Percentiles rank a stretch among this genome's conserved stretches.
Conservation (phyloP, 2,113 vertebrate species). For the Tragelaphus imberbis region DNA sequence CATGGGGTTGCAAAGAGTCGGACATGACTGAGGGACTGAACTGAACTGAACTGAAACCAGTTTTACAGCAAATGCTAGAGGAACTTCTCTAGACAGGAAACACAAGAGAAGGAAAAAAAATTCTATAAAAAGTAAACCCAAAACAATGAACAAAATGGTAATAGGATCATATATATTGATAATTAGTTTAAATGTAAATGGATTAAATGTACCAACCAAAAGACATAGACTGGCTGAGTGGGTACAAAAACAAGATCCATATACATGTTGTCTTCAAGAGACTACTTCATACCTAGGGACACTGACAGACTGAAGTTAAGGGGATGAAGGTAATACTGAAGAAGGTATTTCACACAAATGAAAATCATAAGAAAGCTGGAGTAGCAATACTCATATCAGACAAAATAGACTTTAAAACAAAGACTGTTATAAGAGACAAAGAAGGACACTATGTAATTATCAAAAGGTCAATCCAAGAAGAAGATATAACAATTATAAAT, state of each 20-base stretch:
- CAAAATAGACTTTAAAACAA: background rate
- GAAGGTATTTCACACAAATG: background rate
- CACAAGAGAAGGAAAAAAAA: background rate
- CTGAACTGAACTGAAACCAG: background rate
- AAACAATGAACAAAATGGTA: background rate
- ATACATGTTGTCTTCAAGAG: background rate
- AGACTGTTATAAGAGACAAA: background rate
- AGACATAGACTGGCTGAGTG: background rate
- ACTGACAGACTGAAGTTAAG: background rate
- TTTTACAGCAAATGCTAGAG: background rate
- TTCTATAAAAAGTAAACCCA: background rate
- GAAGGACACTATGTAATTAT: background rate
- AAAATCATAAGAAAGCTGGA: background rate
- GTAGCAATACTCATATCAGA: background rate
- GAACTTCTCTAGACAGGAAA: background rate
- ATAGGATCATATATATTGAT: background rate
- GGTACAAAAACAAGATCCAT: background rate
- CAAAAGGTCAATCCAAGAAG: background rate
- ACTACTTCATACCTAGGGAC: background rate
- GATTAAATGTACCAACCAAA: background rate
- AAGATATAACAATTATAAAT: background rate
- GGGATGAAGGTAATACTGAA: background rate
- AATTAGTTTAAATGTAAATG: background rate
- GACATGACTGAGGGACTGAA: no score
- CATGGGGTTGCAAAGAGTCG: no score